phyloP scores from a whole-genome alignment of 1,140 invertebrate genomes.

The Lithobius niger region DNA sequence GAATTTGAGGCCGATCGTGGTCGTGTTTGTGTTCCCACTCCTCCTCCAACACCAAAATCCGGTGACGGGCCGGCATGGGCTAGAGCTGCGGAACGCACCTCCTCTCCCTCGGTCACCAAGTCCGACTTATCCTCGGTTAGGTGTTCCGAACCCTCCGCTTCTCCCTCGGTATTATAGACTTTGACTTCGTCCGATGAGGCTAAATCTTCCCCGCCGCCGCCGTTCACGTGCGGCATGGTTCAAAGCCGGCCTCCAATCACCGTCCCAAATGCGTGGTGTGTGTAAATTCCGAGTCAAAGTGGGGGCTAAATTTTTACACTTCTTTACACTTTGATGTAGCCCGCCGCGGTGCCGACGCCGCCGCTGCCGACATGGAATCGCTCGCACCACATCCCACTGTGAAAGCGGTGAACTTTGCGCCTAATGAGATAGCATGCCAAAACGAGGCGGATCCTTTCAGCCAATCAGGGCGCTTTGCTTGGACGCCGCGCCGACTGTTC shows the following conservation, averaged over 20 bases:
- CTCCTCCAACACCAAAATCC: too few species aligned
- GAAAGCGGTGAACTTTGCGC: constrained; percentile 8
- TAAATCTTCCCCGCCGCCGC: constrained; percentile 68
- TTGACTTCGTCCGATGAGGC: constrained; percentile 92
- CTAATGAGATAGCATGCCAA: constrained; percentile 11
- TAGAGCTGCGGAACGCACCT: too few species aligned
- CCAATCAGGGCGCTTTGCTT: constrained; percentile 10
- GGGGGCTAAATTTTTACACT: background rate
- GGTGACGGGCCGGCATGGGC: too few species aligned
- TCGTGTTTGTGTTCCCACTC: too few species aligned
- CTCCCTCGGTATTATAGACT: constrained; percentile 90
- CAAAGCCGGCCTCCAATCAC: constrained; percentile 26
- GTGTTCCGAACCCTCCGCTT: constrained; percentile 78
- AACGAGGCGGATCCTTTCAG: constrained; percentile 10
- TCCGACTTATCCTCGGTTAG: constrained; percentile 88
- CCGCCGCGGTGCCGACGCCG: too few species aligned
- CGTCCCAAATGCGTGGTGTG: background rate
- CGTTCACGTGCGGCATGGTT: constrained; percentile 75
- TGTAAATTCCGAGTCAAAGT: constrained; percentile 13
- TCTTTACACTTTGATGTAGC: too few species aligned
- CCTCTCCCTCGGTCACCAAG: constrained; percentile 82
- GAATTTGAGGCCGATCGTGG: too few species aligned
- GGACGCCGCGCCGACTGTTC: too few species aligned
- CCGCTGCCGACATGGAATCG: background rate
- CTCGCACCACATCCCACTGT: constrained; percentile 6